Conservation (phyloP, 2,113 vertebrate genomes). For the Ciconia stormi region DNA sequence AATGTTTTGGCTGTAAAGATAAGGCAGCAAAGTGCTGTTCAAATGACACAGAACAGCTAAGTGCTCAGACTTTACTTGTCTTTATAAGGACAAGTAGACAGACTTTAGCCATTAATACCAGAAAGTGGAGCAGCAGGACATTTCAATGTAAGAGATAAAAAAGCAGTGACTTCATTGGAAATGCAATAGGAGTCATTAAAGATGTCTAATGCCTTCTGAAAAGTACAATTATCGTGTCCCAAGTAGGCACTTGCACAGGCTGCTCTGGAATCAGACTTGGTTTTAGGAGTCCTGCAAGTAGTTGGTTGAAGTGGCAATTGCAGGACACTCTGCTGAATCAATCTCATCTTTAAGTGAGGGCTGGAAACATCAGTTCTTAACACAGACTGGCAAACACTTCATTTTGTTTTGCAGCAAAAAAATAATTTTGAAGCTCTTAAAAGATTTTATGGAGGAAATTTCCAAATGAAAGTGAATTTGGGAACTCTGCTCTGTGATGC, state of each 20-base stretch:
- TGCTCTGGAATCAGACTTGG: neutral
- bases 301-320: neutral
- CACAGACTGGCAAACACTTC: neutral
- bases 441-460: neutral
- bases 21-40: neutral
- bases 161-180: neutral
- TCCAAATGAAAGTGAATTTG: neutral
- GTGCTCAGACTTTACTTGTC: neutral
- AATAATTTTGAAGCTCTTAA: neutral
- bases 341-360: neutral
- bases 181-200: neutral
- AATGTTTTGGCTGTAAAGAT: neutral
- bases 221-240: neutral
- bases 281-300: neutral
- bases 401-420: neutral
- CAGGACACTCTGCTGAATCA: neutral
- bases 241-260: neutral
- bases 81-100: neutral
- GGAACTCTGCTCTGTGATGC: neutral
- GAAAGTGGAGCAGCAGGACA: neutral
- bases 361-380: neutral
- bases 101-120: neutral
- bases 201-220: neutral
- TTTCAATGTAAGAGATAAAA: neutral
- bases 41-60: neutral